These are phyloP conservation scores for Pseudococcus jackbeardsleyi DNA, from an alignment of 2,888 invertebrate genomes.

Conservation along the genomic window DNA sequence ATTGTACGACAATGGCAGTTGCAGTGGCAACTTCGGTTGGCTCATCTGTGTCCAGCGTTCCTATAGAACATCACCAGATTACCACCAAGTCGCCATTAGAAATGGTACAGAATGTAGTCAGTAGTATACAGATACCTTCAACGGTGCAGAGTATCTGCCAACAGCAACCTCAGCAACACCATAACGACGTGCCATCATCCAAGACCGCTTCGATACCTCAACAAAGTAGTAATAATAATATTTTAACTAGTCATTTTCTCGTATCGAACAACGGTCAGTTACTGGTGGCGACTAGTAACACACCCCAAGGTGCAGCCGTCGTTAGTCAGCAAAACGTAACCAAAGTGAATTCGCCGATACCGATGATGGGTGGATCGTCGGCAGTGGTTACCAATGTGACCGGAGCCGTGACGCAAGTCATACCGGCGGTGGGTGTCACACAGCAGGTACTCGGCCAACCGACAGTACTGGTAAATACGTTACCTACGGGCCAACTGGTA, in stretches of 20 bases:
- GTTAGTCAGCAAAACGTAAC: conserved; percentile 47
- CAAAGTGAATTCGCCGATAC: conserved; percentile 69
- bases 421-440: conserved; percentile 76
- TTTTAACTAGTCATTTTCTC: conserved; percentile 75
- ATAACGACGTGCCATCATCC: not conserved
- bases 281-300: conserved; percentile 76
- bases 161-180: not conserved
- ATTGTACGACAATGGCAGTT: not conserved
- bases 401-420: conserved; percentile 75
- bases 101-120: conserved; percentile 76
- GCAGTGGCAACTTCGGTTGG: not conserved
- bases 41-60: not conserved
- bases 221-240: conserved; percentile 54
- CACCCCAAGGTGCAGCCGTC: conserved; percentile 68
- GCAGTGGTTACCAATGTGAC: conserved; percentile 77
- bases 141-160: conserved; percentile 5
- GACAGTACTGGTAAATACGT: conserved; percentile 84
- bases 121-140: conserved; percentile 68
- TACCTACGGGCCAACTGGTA: conserved; percentile 79
- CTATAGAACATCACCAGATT: conserved; percentile 43
- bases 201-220: conserved; percentile 55
- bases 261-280: conserved; percentile 83
- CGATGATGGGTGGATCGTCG: conserved; percentile 71
- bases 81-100: conserved; percentile 77
- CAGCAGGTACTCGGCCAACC: conserved; percentile 81